A percentile compares a stretch with the other conserved stretches of the same genome.
Evolutionary conservation across 2,113 vertebrate genomes (phyloP).

Genomic region (Urocolius indicus): DNA sequence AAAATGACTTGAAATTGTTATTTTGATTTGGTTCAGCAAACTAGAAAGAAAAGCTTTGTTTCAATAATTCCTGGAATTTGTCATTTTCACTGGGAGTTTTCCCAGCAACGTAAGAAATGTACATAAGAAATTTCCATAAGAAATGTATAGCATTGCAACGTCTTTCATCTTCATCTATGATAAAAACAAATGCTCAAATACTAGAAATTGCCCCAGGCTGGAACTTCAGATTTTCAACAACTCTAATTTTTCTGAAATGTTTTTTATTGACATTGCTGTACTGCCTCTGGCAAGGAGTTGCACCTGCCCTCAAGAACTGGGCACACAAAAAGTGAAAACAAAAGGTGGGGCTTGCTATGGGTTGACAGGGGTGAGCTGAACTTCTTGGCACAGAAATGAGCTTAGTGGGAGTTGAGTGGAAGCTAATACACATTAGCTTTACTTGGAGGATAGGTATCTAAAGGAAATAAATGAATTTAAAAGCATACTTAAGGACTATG

Average conservation of each 20-base stretch:
- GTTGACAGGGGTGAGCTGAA: neutral
- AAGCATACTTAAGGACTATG: neutral
- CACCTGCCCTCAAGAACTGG: neutral
- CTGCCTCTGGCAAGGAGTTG: slow-evolving; percentile 12
- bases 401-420: neutral
- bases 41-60: neutral
- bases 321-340: neutral
- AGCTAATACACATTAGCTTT: neutral
- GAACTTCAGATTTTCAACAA: neutral
- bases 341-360: accelerated
- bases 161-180: slow-evolving; percentile 8
- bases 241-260: slow-evolving; percentile 2
- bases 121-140: neutral
- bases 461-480: neutral
- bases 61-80: neutral
- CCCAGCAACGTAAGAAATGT: neutral
- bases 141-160: neutral
- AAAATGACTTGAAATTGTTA: neutral
- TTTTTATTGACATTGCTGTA: slow-evolving; percentile 7
- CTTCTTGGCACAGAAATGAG: neutral
- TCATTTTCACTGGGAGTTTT: neutral
- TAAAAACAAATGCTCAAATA: slow-evolving; percentile 6
- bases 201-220: slow-evolving; percentile 2
- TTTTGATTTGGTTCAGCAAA: neutral
- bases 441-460: neutral